Evolutionary conservation across 2,797 vertebrate genomes (phyloP), one percentile per base, ranked within the genome.

Genomic region (Argentina silus): DNA sequence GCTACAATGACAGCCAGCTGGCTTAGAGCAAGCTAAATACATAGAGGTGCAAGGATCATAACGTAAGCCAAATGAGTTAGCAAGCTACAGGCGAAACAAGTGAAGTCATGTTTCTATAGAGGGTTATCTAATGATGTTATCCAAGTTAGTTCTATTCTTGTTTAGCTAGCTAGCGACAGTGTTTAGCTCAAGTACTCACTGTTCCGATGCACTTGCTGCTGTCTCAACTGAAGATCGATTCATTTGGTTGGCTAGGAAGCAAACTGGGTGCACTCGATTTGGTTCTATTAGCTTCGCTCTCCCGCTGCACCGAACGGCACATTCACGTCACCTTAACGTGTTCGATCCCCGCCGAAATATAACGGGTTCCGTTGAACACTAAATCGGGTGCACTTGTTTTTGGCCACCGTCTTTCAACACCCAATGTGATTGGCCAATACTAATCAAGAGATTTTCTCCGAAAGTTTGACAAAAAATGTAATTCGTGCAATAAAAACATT

Each of bases 351-450:
- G 7, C 51, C 51, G 51, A 2, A 1, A 11, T 0, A 21, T 14
- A 10, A 6, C 6, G 12, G 1, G 23, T 61, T 27, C 10, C 59
- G 15, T 36, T 36, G 59, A 61, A 23, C 9, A 10, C 1, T 61
- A 42, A 61, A 61, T 61, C 12, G 12, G 10, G 5, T 61, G 59
- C 53, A 19, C 27, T 36, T 36, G 1, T 36, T 36, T 36, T 36
- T 36, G 27, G 4, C 27, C 27, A 36, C 27, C 27, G 27, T 36
- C 2, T 36, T 17, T 7, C 6, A 55, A 55, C 59, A 36, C 2
- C 21, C 19, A 17, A 53, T 55, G n/a, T 75, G 77, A 91, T 91
- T 90, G 86, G 86, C 73, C 72, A 36, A 42, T n/a, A 7, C 12
- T 1, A 21, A 17, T 48, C 21, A 8, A 1, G 5, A 14, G 4